A percentile compares a stretch with the other conserved stretches of the same genome.
Conservation (phyloP, 2,888 invertebrate species). For the Digitonthophagus gazella region DNA sequence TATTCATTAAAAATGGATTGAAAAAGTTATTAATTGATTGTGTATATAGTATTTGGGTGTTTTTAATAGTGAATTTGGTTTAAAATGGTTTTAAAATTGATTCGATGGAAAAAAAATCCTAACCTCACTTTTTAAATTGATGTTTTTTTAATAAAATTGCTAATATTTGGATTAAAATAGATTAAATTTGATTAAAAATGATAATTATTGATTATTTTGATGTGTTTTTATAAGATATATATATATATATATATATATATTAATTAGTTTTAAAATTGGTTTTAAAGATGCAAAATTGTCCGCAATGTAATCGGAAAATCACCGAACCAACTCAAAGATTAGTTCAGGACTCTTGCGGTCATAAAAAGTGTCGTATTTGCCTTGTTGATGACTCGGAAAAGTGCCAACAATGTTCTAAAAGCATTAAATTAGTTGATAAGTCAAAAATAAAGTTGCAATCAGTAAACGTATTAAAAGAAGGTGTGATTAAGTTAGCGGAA, state of each 20-base stretch:
- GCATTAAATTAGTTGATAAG: slow-evolving; percentile 18
- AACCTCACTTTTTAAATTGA: not conserved
- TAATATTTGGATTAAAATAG: too few species aligned
- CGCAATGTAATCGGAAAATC: slow-evolving; percentile 20
- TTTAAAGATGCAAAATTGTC: slow-evolving; percentile 29
- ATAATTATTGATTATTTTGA: too few species aligned
- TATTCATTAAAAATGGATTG: too few species aligned
- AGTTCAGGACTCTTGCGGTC: slow-evolving; percentile 73
- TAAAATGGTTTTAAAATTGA: too few species aligned
- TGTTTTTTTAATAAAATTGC: too few species aligned
- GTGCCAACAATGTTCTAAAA: slow-evolving; percentile 57
- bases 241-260: too few species aligned
- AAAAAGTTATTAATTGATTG: too few species aligned
- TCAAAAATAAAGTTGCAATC: slow-evolving; percentile 25
- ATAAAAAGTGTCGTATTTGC: slow-evolving; percentile 72
- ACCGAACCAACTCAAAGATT: slow-evolving; percentile 58
- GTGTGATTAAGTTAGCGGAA: slow-evolving; percentile 12
- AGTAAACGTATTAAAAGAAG: slow-evolving; percentile 16
- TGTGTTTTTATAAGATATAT: too few species aligned
- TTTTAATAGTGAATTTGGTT: too few species aligned
- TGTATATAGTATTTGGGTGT: too few species aligned
- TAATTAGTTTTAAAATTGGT: not conserved
- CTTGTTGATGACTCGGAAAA: slow-evolving; percentile 65
- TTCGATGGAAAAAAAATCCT: not conserved
- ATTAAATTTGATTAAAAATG: too few species aligned